Base-by-base conservation (phyloP, 2,888 invertebrate species). In the Harpalus rufipes region DNA sequence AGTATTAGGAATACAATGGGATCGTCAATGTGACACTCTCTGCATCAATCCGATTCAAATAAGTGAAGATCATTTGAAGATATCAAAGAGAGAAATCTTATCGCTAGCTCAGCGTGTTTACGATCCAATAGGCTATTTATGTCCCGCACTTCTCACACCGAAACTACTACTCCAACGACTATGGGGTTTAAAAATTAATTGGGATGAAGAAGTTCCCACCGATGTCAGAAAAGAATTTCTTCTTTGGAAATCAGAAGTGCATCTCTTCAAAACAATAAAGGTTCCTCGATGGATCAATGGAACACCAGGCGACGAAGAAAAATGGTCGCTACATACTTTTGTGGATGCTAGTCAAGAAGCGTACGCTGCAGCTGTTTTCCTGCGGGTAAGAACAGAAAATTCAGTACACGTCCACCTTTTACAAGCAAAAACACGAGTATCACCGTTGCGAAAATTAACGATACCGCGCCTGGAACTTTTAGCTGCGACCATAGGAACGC, bases 381-480 rank as follows among this genome's bases (percentile, higher is more conserved):
- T 58, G 8, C 10, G 58, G 25, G 41, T 78, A 58, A 7, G 25
- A 56, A 3, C 10, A 14, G 58, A 78, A 2, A 14, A 51, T 82
- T 85, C 25, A 12, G 85, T 10, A 87, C 87, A 87, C 87, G 88
- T 6, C 4, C 86, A 87, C 25, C 85, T 88, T 16, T 12, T 88
- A 12, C 81, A 84, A 18, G 88, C 89, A 4, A 88, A 88, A 83
- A 39, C 88, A 16, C 87, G 89, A 86, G 87, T 89, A 18, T 86
- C 88, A 18, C 88, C 88, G 0, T 21, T 86, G 2, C 86, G 87
- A 74, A 86, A 85, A 61, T 78, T 86, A 21, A 88, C 87, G 0
- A 89, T 89, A 25, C 89, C 89, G 1, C 84, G 89, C 16, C 81
- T 90, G n/a, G 88, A 90, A 85, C 83, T 89, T 56, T 63, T 89